phyloP scores from a whole-genome alignment of 2,113 vertebrate species.

The Pygoscelis antarcticus region DNA sequence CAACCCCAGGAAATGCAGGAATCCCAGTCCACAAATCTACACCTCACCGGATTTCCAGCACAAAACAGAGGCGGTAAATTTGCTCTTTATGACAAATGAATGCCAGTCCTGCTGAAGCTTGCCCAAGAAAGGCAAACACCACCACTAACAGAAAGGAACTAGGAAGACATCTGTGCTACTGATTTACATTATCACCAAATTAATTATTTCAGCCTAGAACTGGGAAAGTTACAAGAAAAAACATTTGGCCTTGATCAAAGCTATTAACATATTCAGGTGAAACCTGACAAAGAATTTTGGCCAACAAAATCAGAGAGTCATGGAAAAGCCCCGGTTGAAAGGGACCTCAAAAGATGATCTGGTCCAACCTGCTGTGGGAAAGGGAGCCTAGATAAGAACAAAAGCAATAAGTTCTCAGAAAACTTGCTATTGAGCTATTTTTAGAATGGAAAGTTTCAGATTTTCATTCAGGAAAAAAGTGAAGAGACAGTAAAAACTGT shows the following conservation, averaged over 20 bases:
- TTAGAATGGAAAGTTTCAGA: not conserved
- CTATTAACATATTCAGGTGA: not conserved
- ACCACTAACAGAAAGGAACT: not conserved
- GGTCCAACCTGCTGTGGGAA: not conserved
- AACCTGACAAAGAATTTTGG: not conserved
- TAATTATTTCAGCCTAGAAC: not conserved
- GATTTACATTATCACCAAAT: rapidly evolving
- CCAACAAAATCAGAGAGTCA: rapidly evolving
- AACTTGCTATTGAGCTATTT: not conserved
- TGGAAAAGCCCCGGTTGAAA: not conserved
- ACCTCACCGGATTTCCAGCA: not conserved
- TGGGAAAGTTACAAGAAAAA: not conserved
- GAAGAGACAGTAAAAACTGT: not conserved
- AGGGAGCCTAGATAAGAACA: not conserved
- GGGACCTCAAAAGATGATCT: not conserved
- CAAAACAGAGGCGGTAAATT: not conserved
- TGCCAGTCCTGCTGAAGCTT: not conserved
- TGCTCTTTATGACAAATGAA: rapidly evolving
- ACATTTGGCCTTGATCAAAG: not conserved
- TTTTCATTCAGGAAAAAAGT: not conserved
- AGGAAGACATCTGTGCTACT: not conserved
- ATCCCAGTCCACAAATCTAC: not conserved
- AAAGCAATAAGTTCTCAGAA: not conserved
- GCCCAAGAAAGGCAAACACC: not conserved
- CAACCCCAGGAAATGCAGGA: slow-evolving; percentile 29